Evolutionary conservation across 2,113 vertebrate species (phyloP).

Genomic region (Micronisus gabar): DNA sequence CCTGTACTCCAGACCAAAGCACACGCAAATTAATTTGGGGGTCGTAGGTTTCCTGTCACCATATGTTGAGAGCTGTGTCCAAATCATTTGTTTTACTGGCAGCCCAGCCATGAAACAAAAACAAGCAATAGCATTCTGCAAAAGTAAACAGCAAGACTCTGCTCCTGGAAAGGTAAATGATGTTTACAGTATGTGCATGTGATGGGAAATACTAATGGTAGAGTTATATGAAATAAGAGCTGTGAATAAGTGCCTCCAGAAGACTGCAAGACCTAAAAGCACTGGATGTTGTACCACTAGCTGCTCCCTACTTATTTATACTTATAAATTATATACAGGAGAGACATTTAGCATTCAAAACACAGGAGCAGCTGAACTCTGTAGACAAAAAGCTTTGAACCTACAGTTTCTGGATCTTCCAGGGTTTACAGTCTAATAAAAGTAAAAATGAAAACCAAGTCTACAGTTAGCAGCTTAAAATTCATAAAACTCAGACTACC

Average conservation of each 20-base stretch:
- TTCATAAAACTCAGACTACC: background rate
- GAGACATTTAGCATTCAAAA: background rate
- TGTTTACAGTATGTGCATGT: background rate
- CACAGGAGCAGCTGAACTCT: background rate
- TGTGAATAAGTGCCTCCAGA: background rate
- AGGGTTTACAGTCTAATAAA: background rate
- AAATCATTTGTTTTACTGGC: background rate
- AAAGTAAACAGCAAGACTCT: background rate
- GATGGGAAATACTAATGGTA: background rate
- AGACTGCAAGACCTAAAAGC: background rate
- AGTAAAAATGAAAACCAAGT: background rate
- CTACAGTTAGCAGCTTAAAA: background rate
- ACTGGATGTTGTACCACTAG: background rate
- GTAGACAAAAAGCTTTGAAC: background rate
- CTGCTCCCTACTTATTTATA: background rate
- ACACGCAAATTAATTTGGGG: background rate
- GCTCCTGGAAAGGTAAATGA: background rate
- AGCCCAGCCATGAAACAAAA: background rate
- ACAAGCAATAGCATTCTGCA: background rate
- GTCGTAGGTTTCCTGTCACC: background rate
- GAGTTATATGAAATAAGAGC: background rate
- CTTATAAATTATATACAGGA: background rate
- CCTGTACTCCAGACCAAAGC: background rate
- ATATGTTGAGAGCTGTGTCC: background rate
- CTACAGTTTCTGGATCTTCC: background rate